A percentile compares a stretch with the other conserved stretches of the same genome.
phyloP scores from a whole-genome alignment of 1,140 invertebrate genomes.

The Drosophila seguyi region DNA sequence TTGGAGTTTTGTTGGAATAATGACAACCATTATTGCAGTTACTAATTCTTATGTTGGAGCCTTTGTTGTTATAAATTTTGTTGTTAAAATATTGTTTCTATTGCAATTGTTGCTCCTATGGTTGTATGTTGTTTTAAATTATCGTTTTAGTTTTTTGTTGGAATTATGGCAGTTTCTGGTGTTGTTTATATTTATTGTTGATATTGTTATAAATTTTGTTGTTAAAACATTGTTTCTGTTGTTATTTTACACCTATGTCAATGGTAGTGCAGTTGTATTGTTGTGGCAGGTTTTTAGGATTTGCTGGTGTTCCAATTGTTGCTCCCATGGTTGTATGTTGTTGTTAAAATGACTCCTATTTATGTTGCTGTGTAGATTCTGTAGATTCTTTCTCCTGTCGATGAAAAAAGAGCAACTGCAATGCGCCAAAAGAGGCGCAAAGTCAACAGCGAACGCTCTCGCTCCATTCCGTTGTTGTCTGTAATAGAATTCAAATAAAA shows the following conservation, averaged over 20 bases:
- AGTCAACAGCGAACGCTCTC: constrained; percentile 23
- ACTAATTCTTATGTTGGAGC: too few species aligned
- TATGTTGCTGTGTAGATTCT: neutral
- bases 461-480: constrained; percentile 32
- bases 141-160: neutral
- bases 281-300: neutral
- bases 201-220: neutral
- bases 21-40: too few species aligned
- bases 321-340: neutral
- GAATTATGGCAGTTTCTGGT: neutral
- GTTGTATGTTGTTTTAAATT: neutral
- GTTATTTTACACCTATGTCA: too few species aligned
- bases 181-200: neutral
- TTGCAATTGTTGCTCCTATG: neutral
- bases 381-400: neutral
- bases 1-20: too few species aligned
- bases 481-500: constrained; percentile 84
- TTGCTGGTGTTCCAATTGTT: neutral
- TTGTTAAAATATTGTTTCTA: too few species aligned
- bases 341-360: neutral
- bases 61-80: too few species aligned
- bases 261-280: neutral
- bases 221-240: neutral
- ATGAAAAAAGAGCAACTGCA: constrained; percentile 43
- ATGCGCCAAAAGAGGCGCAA: constrained; percentile 42